These are phyloP conservation scores for Andrena minutula DNA, from an alignment of 2,888 invertebrate species.

Conservation along the genomic window DNA sequence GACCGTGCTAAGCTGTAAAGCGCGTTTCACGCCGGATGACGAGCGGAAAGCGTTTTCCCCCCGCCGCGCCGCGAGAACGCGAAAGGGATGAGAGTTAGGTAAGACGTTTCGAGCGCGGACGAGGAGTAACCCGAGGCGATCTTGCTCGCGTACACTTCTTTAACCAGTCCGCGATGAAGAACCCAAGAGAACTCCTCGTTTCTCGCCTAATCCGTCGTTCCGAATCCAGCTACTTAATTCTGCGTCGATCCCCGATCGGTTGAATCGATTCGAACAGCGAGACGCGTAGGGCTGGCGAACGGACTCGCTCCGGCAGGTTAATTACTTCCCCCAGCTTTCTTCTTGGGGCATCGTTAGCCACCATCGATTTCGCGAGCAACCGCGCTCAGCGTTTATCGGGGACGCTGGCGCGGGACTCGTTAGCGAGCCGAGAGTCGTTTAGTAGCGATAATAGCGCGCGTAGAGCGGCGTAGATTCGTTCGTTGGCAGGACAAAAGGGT, in stretches of 20 bases:
- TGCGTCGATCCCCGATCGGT: neutral
- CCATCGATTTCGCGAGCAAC: conserved; percentile 56
- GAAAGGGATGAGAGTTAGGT: conserved; percentile 48
- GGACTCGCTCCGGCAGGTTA: conserved; percentile 10
- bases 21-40: conserved; percentile 17
- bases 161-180: conserved; percentile 3
- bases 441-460: conserved; percentile 68
- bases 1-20: conserved; percentile 20
- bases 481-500: conserved; percentile 9
- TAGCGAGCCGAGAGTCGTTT: conserved; percentile 61
- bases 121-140: conserved; percentile 16
- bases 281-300: no score
- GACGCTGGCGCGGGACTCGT: conserved; percentile 58
- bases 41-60: conserved; percentile 19
- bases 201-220: neutral
- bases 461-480: conserved; percentile 30
- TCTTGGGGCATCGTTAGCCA: conserved; percentile 60
- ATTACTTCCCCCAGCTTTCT: conserved; percentile 25
- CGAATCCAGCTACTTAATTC: neutral
- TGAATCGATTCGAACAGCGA: no score
- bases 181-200: neutral
- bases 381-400: conserved; percentile 50
- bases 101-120: conserved; percentile 10
- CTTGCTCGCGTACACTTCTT: conserved; percentile 14
- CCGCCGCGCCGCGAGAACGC: conserved; percentile 3